Conservation (phyloP, 2,113 vertebrate genomes). For the Odontophorus gujanensis region DNA sequence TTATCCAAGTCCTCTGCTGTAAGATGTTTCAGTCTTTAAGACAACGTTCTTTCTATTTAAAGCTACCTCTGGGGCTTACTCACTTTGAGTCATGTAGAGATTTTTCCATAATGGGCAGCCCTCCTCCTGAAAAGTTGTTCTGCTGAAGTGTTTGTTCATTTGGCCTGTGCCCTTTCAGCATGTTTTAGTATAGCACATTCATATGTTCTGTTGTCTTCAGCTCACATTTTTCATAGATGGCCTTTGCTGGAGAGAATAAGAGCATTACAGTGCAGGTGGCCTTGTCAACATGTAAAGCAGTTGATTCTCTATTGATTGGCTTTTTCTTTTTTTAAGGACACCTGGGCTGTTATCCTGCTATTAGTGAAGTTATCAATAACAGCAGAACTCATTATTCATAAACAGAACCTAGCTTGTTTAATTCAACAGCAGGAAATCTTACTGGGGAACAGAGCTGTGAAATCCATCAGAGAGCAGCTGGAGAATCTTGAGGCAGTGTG, state of each 20-base stretch:
- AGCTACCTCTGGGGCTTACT: not conserved
- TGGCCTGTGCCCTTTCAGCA: not conserved
- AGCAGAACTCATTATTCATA: not conserved
- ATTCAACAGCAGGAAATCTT: not conserved
- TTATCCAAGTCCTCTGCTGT: not conserved
- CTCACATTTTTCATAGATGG: not conserved
- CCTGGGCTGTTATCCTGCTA: not conserved
- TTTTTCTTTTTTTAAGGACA: not conserved
- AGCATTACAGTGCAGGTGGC: not conserved
- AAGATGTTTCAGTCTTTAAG: not conserved
- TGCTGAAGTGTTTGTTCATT: not conserved
- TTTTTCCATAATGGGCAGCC: not conserved
- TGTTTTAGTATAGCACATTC: not conserved
- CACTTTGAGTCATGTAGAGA: not conserved
- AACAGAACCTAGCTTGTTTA: not conserved
- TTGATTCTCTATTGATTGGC: not conserved
- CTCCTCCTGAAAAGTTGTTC: not conserved
- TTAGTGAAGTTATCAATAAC: not conserved
- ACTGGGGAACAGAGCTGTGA: not conserved
- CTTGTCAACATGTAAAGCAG: not conserved
- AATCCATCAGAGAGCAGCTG: not conserved
- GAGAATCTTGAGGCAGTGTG: not conserved
- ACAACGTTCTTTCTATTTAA: not conserved
- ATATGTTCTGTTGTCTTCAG: not conserved
- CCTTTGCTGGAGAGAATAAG: not conserved